Conservation (phyloP, 2,888 invertebrate species). For the Hetaerina titia region DNA sequence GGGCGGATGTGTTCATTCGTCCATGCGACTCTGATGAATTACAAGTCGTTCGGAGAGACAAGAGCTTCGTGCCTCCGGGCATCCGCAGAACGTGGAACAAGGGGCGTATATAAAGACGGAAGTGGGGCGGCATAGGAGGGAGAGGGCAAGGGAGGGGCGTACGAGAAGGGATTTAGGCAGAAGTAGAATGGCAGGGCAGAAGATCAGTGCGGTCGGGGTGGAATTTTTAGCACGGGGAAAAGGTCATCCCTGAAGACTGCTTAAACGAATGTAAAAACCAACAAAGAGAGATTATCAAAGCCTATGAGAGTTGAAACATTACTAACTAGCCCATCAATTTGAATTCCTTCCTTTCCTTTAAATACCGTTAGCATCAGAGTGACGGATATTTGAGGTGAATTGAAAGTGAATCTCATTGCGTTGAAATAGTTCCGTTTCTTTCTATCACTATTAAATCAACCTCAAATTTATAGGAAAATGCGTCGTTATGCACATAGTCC, state of each 20-base stretch:
- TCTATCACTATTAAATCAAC: too few relatives aligned
- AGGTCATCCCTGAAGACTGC: neutral
- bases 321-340: neutral
- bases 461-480: too few relatives aligned
- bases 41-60: slow-evolving; percentile 35
- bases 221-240: neutral
- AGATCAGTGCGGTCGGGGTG: neutral
- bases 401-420: too few relatives aligned
- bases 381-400: too few relatives aligned
- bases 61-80: slow-evolving; percentile 9
- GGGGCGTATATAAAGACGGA: neutral
- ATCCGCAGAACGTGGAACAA: slow-evolving; percentile 1
- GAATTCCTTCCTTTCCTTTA: too few relatives aligned
- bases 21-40: slow-evolving; percentile 27
- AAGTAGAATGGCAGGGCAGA: neutral
- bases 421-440: too few relatives aligned
- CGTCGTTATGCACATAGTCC: too few relatives aligned
- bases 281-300: neutral
- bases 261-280: neutral
- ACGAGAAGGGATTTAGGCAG: too few relatives aligned
- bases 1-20: slow-evolving; percentile 30
- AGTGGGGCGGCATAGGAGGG: neutral
- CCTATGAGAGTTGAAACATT: neutral
- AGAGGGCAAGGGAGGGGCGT: neutral
- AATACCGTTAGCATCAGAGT: too few relatives aligned